Evolutionary conservation across 2,888 invertebrate species (phyloP).

Genomic region (Trissoscelio sp.): DNA sequence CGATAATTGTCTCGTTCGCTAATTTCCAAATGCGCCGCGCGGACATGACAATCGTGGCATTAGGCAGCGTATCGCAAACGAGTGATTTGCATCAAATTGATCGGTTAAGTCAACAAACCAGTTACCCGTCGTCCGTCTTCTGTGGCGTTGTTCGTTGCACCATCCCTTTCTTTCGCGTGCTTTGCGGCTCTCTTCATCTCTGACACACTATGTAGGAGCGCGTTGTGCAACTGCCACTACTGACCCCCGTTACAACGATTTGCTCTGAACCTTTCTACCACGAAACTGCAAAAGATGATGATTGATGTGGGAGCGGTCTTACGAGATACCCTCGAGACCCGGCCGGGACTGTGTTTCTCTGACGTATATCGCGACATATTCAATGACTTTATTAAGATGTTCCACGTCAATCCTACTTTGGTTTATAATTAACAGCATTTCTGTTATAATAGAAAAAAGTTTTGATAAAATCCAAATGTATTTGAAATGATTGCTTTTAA

Average conservation of each 20-base stretch:
- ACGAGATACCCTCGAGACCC: conserved; percentile 55
- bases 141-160: conserved; percentile 41
- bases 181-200: conserved; percentile 59
- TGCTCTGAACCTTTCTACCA: conserved; percentile 81
- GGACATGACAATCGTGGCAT: conserved; percentile 73
- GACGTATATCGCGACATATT: conserved; percentile 52
- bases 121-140: conserved; percentile 72
- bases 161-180: conserved; percentile 53
- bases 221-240: conserved; percentile 77
- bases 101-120: conserved; percentile 80
- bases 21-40: conserved; percentile 80
- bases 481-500: no score
- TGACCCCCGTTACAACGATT: conserved; percentile 79
- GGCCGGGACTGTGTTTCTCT: conserved; percentile 30
- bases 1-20: conserved; percentile 81
- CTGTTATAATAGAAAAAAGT: background rate
- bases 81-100: conserved; percentile 83
- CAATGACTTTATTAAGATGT: conserved; percentile 46
- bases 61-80: conserved; percentile 79
- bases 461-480: no score
- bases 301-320: conserved; percentile 82
- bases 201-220: conserved; percentile 70
- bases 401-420: conserved; percentile 25
- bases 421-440: conserved; percentile 15
- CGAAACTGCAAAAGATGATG: conserved; percentile 82